These are phyloP conservation scores for Aporrectodea caliginosa DNA, from an alignment of 1,140 invertebrate genomes.

Conservation along the genomic window DNA sequence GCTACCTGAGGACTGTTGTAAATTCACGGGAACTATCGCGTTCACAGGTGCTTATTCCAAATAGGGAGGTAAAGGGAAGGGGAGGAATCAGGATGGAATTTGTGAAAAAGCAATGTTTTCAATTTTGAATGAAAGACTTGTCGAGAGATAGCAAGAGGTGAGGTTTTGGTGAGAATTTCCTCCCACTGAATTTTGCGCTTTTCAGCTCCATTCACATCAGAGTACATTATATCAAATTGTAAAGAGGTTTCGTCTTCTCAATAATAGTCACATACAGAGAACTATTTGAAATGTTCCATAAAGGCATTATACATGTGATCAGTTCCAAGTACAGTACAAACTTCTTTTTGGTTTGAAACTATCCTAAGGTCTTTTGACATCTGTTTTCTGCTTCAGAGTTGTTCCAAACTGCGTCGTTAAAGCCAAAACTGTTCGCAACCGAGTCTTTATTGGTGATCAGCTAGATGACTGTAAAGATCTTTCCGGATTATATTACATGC, in stretches of 20 bases:
- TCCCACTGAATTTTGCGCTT: too few species aligned
- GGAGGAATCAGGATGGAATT: too few species aligned
- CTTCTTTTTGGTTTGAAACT: not conserved
- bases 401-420: constrained; percentile 97
- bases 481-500: constrained; percentile 86
- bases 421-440: constrained; percentile 87
- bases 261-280: not conserved
- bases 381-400: constrained; percentile 60
- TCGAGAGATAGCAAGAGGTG: too few species aligned
- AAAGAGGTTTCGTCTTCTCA: constrained; percentile 23
- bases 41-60: too few species aligned
- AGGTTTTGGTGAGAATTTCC: too few species aligned
- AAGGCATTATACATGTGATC: not conserved
- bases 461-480: constrained; percentile 93
- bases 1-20: too few species aligned
- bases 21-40: too few species aligned
- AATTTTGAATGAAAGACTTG: too few species aligned
- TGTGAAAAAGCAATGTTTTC: too few species aligned
- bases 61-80: too few species aligned
- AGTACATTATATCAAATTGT: constrained; percentile 29
- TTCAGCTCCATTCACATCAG: not conserved
- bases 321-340: not conserved
- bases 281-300: not conserved
- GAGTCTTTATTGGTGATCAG: constrained; percentile 87
- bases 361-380: not conserved